Conservation (phyloP, 2,113 vertebrate species). For the Muntiacus reevesi region DNA sequence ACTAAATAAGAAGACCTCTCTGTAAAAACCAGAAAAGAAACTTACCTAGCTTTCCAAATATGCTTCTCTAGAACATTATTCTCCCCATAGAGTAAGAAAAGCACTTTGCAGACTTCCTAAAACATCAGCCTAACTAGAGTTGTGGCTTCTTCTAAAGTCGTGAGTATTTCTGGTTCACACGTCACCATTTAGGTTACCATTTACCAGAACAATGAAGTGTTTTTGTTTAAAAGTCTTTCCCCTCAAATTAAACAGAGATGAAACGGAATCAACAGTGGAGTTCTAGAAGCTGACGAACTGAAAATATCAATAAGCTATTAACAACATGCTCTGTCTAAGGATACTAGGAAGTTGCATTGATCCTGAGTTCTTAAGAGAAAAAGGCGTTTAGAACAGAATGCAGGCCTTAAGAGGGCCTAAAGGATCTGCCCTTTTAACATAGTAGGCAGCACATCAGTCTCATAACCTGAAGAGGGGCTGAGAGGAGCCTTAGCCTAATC, state of each 20-base stretch:
- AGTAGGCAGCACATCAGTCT: not conserved
- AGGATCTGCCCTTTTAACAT: not conserved
- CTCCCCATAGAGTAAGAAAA: not conserved
- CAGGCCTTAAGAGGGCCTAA: not conserved
- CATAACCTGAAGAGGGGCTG: not conserved
- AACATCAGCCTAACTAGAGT: not conserved
- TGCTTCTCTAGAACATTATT: conserved; percentile 4
- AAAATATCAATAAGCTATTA: conserved; percentile 64
- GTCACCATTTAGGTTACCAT: conserved; percentile 20
- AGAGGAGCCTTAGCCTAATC: not conserved
- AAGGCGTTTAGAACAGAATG: conserved; percentile 42
- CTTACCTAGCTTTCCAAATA: not conserved
- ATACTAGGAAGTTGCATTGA: conserved; percentile 45
- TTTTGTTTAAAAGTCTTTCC: conserved; percentile 55
- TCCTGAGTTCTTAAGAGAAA: conserved; percentile 57
- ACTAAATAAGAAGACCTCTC: not conserved
- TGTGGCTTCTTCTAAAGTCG: not conserved
- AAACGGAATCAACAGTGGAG: conserved; percentile 54
- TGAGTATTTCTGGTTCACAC: not conserved
- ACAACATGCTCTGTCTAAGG: conserved; percentile 46
- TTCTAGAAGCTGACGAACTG: conserved; percentile 52
- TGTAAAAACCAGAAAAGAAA: conserved; percentile 1
- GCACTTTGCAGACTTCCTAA: conserved; percentile 14
- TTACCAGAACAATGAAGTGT: conserved; percentile 53
- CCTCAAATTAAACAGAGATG: conserved; percentile 57